Conservation (phyloP, 2,113 vertebrate genomes). For the Poeciliopsis turrubarensis region DNA sequence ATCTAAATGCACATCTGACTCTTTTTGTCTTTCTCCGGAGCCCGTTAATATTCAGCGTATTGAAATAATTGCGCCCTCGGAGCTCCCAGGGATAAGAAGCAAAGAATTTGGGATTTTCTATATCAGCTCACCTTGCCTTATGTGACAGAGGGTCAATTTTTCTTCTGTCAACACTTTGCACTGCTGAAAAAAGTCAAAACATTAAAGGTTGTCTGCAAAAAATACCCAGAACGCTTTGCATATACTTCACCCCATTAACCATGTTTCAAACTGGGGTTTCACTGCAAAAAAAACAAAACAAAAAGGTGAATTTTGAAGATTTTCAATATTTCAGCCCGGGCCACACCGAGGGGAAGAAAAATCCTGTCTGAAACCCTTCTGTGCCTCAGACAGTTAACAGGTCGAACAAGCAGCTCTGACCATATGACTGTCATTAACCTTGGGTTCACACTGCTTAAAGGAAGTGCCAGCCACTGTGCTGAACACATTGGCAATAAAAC, state of each 20-base stretch:
- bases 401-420: slow-evolving; percentile 56
- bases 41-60: slow-evolving; percentile 25
- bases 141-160: slow-evolving; percentile 24
- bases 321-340: neutral
- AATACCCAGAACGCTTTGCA: slow-evolving; percentile 14
- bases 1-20: slow-evolving; percentile 60
- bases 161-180: slow-evolving; percentile 24
- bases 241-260: neutral
- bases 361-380: neutral
- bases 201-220: slow-evolving; percentile 1
- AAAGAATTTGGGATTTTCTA: slow-evolving; percentile 13
- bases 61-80: slow-evolving; percentile 39
- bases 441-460: slow-evolving; percentile 37
- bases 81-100: slow-evolving; percentile 19
- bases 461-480: slow-evolving; percentile 29
- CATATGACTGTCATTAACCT: slow-evolving; percentile 54
- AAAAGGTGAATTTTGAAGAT: neutral
- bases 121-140: slow-evolving; percentile 26
- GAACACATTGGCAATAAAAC: slow-evolving; percentile 53
- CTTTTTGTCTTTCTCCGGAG: slow-evolving; percentile 23
- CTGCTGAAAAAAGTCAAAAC: slow-evolving; percentile 13
- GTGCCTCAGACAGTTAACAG: slow-evolving; percentile 23
- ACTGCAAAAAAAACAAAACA: neutral
- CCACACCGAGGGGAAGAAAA: neutral
- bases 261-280: neutral